Base-by-base conservation (phyloP, 1,140 invertebrate genomes). In the Drosophila navojoa region DNA sequence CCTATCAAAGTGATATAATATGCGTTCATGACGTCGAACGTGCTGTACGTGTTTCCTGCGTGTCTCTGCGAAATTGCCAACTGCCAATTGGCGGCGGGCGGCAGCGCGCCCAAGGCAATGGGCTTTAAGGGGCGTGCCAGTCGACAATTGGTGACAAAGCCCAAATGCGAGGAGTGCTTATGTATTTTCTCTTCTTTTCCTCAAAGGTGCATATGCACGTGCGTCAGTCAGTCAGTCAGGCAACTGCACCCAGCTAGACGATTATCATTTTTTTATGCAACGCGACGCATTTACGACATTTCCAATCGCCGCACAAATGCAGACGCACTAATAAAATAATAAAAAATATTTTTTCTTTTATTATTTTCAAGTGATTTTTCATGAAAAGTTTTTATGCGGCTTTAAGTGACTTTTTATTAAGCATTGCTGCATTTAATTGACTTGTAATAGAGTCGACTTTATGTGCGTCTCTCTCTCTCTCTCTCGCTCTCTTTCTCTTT, bases 1-100 rank as follows among this genome's bases (percentile, higher is more conserved):
- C 78, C 86, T 86, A 90, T 90, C 86, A 86, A 84, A 81, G 62
- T 81, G 76, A 90, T 85, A 81, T 90, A 90, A 90, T 75, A 90
- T 76, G 71, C 75, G 79, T 80, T 82, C 69, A 74, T 89, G 76
- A 89, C 75, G 82, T 86, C 75, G 78, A 87, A 74, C 64, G 50
- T 70, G 40, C 19, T 57, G 81, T 86, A 87, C 84, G 84, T 87
- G 84, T 87, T 87, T 89, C 84, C 84, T 79, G 81, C 77, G 81
- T 71, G 29, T 50, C 11, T 76, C 57, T 71, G 79, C 79, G 66
- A 70, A 79, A 71, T 19, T 27, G 50, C n/a, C 62, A 38, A 44
- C 11, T 22, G 19, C 19, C 19, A 22, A 22, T 22, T 22, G 40
- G 35, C 35, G 52, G 35, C 38, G 40, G 57, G 61, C 35, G 27